Conservation (phyloP, 2,797 vertebrate genomes). For the Betta splendens region DNA sequence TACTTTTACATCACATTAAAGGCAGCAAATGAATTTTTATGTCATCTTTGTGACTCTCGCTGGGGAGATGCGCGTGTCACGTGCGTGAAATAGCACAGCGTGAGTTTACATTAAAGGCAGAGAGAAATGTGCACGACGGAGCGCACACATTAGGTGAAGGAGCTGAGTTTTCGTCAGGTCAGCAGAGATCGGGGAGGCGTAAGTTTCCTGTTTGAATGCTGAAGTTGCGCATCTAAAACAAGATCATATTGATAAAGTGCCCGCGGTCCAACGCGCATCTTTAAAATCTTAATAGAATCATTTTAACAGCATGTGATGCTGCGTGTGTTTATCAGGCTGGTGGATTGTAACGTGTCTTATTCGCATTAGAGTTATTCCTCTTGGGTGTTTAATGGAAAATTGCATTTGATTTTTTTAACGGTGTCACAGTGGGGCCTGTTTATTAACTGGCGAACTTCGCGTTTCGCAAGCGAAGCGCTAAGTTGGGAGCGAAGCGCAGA, state of each 20-base stretch:
- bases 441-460: neutral
- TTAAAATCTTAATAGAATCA: neutral
- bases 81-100: neutral
- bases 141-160: neutral
- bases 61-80: neutral
- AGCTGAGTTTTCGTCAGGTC: constrained; percentile 10
- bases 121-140: constrained; percentile 6
- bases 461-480: neutral
- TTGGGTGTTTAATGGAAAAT: neutral
- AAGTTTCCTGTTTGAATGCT: constrained; percentile 46
- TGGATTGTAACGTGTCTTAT: neutral
- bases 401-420: neutral
- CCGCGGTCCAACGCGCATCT: neutral
- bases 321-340: neutral
- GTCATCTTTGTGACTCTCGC: constrained; percentile 12
- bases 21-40: constrained; percentile 3
- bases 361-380: neutral
- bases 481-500: neutral
- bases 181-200: constrained; percentile 21
- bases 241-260: constrained; percentile 4
- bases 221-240: constrained; percentile 15
- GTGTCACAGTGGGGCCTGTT: neutral
- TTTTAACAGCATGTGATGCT: neutral
- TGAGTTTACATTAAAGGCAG: neutral
- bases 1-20: constrained; percentile 12